Evolutionary conservation across 2,113 vertebrate species (phyloP).

Genomic region (Calypte anna): DNA sequence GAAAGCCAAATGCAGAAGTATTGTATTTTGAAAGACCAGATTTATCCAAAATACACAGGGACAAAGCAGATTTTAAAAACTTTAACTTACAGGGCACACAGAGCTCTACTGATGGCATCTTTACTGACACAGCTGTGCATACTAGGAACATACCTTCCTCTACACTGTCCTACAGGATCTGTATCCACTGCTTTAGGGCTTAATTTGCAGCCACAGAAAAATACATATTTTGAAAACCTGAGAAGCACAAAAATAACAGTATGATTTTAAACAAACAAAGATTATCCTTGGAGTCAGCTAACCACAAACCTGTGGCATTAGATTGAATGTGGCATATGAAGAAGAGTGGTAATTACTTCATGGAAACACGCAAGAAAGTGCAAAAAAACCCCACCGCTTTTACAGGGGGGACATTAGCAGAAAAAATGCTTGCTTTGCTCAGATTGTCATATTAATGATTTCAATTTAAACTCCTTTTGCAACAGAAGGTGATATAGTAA

Average conservation of each 20-base stretch:
- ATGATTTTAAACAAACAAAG: background rate
- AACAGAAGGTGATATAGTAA: slow-evolving; percentile 19
- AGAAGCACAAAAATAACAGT: background rate
- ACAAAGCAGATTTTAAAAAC: background rate
- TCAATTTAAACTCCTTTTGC: background rate
- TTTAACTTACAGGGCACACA: background rate
- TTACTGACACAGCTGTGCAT: background rate
- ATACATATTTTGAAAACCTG: background rate
- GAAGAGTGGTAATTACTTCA: background rate
- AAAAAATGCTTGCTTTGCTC: background rate
- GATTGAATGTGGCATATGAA: background rate
- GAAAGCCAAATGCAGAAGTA: background rate
- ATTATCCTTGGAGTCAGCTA: background rate
- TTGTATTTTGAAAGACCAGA: background rate
- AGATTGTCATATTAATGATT: background rate
- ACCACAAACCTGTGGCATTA: background rate
- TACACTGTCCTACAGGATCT: background rate
- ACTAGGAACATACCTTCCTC: background rate
- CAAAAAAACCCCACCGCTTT: background rate
- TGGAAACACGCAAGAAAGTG: background rate
- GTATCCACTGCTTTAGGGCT: background rate
- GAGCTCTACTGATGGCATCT: background rate
- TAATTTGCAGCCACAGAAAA: background rate
- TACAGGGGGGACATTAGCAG: background rate
- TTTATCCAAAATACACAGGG: background rate